These are phyloP conservation scores for Poecilus cupreus DNA, from an alignment of 2,888 invertebrate genomes.

Conservation along the genomic window DNA sequence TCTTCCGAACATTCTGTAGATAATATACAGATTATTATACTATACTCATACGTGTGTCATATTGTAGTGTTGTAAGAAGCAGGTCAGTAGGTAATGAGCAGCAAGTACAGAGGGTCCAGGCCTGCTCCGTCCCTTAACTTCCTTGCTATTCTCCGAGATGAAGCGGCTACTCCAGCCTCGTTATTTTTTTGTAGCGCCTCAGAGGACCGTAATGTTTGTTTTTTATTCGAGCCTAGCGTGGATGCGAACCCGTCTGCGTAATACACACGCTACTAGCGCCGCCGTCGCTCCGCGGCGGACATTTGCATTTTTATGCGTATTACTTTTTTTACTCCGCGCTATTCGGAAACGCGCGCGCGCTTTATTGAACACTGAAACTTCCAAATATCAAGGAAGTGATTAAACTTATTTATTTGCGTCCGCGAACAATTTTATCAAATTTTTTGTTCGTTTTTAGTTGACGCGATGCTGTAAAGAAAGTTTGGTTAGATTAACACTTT, in stretches of 20 bases:
- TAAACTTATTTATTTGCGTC: constrained; percentile 48
- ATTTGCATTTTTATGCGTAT: constrained; percentile 71
- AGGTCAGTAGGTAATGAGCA: background rate
- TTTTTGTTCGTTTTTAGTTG: constrained; percentile 12
- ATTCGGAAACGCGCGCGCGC: constrained; percentile 58
- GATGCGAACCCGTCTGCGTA: background rate
- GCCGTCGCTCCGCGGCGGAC: constrained; percentile 59
- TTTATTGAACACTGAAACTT: constrained; percentile 27
- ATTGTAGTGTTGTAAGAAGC: no score
- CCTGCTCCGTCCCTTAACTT: background rate
- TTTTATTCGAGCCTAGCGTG: constrained; percentile 67
- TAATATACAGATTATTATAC: no score
- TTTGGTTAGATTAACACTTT: constrained; percentile 9
- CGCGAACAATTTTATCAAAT: constrained; percentile 9
- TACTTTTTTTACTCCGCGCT: constrained; percentile 68
- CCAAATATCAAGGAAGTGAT: constrained; percentile 47
- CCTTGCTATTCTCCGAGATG: constrained; percentile 19
- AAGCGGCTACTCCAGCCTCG: constrained; percentile 65
- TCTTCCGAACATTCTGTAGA: no score
- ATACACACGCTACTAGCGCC: background rate
- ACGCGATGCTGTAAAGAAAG: background rate
- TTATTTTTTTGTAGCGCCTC: constrained; percentile 69
- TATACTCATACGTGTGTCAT: no score
- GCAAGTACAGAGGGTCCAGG: background rate
- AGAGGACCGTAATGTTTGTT: constrained; percentile 70